Conservation (phyloP, 2,888 invertebrate species). For the Teinopalpus imperialis region DNA sequence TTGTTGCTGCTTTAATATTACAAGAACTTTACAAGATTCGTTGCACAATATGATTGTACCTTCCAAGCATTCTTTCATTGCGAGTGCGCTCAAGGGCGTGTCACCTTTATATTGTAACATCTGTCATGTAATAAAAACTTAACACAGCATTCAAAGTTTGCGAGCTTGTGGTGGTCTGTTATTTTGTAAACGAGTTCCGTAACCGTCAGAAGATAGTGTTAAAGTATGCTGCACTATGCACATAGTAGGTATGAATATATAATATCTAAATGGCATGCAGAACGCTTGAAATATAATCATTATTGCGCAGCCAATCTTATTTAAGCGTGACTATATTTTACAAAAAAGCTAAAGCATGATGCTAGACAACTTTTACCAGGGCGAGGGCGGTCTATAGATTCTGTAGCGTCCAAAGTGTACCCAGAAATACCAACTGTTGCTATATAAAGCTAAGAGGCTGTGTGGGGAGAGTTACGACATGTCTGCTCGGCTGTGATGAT, state of each 20-base stretch:
- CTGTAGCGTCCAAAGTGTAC: slow-evolving; percentile 79
- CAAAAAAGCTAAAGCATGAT: slow-evolving; percentile 82
- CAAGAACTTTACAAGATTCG: slow-evolving; percentile 81
- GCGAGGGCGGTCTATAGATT: slow-evolving; percentile 79
- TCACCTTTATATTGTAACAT: slow-evolving; percentile 78
- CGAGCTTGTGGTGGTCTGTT: slow-evolving; percentile 50
- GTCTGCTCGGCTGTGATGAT: slow-evolving; percentile 69
- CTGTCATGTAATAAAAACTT: slow-evolving; percentile 39
- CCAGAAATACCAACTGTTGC: slow-evolving; percentile 78
- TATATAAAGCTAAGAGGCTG: slow-evolving; percentile 79
- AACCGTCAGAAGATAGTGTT: slow-evolving; percentile 75
- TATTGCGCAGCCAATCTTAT: slow-evolving; percentile 82
- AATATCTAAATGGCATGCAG: slow-evolving; percentile 82
- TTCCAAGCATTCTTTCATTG: slow-evolving; percentile 78
- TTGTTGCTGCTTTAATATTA: slow-evolving; percentile 80
- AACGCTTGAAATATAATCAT: slow-evolving; percentile 82
- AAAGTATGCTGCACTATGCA: slow-evolving; percentile 78
- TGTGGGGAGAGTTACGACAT: slow-evolving; percentile 70
- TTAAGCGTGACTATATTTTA: slow-evolving; percentile 82
- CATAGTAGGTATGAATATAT: slow-evolving; percentile 80
- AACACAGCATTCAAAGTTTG: slow-evolving; percentile 39
- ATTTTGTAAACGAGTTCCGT: slow-evolving; percentile 65
- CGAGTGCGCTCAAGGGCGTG: slow-evolving; percentile 68
- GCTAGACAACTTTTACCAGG: slow-evolving; percentile 81
- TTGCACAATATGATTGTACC: slow-evolving; percentile 81